Evolutionary conservation across 2,797 vertebrate species (phyloP).

Genomic region (Tangara arthus): DNA sequence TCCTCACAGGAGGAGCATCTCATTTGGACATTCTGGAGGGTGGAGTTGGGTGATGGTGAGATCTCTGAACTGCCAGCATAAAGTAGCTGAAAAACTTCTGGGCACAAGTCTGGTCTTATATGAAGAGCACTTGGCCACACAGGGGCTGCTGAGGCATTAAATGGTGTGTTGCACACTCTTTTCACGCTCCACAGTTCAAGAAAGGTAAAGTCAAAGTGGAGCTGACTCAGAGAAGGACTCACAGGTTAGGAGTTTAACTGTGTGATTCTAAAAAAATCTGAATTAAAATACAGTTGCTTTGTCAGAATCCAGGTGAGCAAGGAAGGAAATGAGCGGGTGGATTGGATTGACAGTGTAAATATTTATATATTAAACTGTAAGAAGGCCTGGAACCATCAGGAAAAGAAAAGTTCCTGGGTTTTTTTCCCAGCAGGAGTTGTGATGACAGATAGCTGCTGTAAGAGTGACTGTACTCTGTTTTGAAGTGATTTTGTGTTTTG

Average conservation of each 20-base stretch:
- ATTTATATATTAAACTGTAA: not conserved
- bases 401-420: not conserved
- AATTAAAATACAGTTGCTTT: not conserved
- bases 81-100: not conserved
- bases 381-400: not conserved
- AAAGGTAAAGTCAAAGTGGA: not conserved
- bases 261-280: not conserved
- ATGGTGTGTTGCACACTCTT: rapidly evolving
- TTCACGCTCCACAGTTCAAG: not conserved
- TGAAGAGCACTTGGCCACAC: not conserved
- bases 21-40: not conserved
- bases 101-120: not conserved
- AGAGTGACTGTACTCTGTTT: not conserved
- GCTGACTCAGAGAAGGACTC: not conserved
- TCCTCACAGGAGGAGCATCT: not conserved
- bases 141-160: not conserved
- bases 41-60: not conserved
- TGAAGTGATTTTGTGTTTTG: not conserved
- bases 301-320: not conserved
- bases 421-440: not conserved
- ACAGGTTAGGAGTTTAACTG: not conserved
- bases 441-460: not conserved
- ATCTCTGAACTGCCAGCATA: not conserved
- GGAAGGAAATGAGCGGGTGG: not conserved
- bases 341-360: not conserved